Base-by-base conservation (phyloP, 2,888 invertebrate species). In the Anaspis maculata region DNA sequence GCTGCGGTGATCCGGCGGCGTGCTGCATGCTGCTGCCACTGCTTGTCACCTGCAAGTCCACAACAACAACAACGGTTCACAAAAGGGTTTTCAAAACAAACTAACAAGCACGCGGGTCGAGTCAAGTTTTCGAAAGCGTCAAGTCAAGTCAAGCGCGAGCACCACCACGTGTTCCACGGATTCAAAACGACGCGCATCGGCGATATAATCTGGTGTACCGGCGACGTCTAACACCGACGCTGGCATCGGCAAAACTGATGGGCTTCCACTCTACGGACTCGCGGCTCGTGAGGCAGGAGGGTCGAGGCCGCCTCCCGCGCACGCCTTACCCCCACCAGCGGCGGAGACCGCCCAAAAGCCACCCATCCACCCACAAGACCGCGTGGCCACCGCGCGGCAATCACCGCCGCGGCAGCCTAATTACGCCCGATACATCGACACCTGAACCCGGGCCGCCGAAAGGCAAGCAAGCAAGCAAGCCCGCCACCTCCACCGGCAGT, bases 1-100 rank as follows among this genome's bases (percentile, higher is more conserved):
- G 88, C 72, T 88, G 88, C 59, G 82, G 80, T 39, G 71, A 71
- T 48, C 68, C 69, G 40, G 70, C 67, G 27, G 66, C 62, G 62
- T 71, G 71, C 60, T 71, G 71, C 66, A 64, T 64, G 45, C 25
- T 37, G 32, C 7, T 11, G 27, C 11, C 19, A 25, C 13, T 13
- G 13, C 6, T n/a, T 4, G 27, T 39, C 46, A 58, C 59, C 61
- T 59, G 54, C 39, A 59, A 60, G 52, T 59, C 51, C 51, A 45
- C 49, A 45, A 46, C 37, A n/a, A n/a, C n/a, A n/a, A n/a, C n/a
- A n/a, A n/a, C n/a, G n/a, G n/a, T n/a, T n/a, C n/a, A n/a, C n/a
- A n/a, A n/a, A n/a, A n/a, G n/a, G n/a, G n/a, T 30, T 31, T 43
- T 46, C 32, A 39, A 40, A 42, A 38, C 37, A 32, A 37, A 35